Conservation (phyloP, 2,888 invertebrate genomes). For the Heliconius ethilla region DNA sequence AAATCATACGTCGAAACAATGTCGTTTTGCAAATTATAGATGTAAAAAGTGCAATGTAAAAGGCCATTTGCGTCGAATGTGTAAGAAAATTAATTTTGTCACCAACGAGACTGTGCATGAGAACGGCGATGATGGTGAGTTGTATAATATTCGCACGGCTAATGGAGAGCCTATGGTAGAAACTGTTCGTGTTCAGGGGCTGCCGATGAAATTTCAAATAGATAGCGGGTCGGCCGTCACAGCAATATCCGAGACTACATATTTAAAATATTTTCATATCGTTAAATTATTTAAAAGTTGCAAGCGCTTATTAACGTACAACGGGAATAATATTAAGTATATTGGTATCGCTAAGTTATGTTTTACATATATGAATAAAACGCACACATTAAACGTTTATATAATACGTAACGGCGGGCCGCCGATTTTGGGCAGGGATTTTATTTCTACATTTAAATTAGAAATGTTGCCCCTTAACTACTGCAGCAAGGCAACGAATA, state of each 20-base stretch:
- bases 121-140: neutral
- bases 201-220: neutral
- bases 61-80: slow-evolving; percentile 3
- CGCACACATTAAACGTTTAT: no score
- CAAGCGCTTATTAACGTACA: no score
- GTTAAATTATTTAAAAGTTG: no score
- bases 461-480: neutral
- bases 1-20: neutral
- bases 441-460: slow-evolving; percentile 1
- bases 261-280: no score
- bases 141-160: neutral
- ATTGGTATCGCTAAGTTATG: no score
- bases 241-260: no score
- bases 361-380: no score
- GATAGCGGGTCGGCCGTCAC: neutral
- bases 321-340: neutral
- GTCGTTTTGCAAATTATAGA: neutral
- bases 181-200: slow-evolving; percentile 2
- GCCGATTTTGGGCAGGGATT: neutral
- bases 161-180: neutral
- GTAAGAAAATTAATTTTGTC: neutral
- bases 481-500: neutral
- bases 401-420: neutral
- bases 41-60: slow-evolving; percentile 3
- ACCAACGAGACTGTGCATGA: neutral